phyloP scores from a whole-genome alignment of 2,797 vertebrate genomes.

The Muscicapa comitata region DNA sequence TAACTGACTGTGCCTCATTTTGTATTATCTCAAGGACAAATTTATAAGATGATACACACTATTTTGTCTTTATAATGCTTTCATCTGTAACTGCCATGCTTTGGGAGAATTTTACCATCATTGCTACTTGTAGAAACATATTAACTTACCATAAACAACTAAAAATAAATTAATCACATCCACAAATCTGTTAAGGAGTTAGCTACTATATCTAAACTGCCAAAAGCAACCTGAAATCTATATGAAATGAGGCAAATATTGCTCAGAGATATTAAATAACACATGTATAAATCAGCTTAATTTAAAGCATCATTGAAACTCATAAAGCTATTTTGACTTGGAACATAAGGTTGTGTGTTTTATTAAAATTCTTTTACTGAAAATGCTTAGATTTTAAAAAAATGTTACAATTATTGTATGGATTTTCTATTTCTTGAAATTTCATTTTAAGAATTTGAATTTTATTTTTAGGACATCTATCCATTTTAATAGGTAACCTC shows the following conservation, averaged over 20 bases:
- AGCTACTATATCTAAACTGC: neutral
- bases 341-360: neutral
- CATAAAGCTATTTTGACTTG: neutral
- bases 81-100: neutral
- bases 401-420: neutral
- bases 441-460: neutral
- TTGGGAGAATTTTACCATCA: neutral
- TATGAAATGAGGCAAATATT: neutral
- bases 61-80: slow-evolving; percentile 10
- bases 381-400: neutral
- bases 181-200: neutral
- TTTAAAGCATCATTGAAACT: neutral
- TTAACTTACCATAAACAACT: neutral
- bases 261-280: slow-evolving; percentile 1
- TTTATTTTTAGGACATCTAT: neutral
- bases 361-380: neutral
- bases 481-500: neutral
- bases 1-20: slow-evolving; percentile 20
- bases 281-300: neutral
- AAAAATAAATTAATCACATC: slow-evolving; percentile 34
- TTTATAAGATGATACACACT: slow-evolving; percentile 1
- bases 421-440: neutral
- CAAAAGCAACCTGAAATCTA: slow-evolving; percentile 25
- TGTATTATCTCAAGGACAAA: slow-evolving; percentile 29
- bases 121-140: neutral